These are phyloP conservation scores for Hermetia illucens DNA, from an alignment of 1,140 invertebrate genomes.

Conservation along the genomic window DNA sequence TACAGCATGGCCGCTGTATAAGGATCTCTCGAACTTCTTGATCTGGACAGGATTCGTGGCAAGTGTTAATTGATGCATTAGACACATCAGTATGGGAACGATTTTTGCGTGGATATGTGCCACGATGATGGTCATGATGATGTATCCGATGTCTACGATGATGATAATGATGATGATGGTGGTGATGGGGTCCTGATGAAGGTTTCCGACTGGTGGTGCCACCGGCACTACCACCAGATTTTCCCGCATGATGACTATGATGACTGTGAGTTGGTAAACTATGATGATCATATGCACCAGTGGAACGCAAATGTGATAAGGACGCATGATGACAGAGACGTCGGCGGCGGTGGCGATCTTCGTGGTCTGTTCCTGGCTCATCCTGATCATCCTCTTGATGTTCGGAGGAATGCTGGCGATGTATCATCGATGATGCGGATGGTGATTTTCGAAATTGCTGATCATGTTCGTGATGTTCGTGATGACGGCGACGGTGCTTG, in stretches of 20 bases:
- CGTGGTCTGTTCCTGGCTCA: no score
- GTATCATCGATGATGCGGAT: no score
- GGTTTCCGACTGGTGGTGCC: conserved; percentile 14
- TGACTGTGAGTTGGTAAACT: no score
- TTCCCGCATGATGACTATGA: not conserved
- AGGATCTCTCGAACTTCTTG: conserved; percentile 24
- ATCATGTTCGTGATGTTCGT: conserved; percentile 18
- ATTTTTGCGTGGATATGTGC: conserved; percentile 15
- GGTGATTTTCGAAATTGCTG: no score
- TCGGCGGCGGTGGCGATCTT: no score
- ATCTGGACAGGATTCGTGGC: conserved; percentile 21
- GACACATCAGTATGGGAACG: conserved; percentile 25
- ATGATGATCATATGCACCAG: no score
- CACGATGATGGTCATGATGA: conserved; percentile 1
- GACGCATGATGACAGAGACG: no score
- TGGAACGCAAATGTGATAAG: no score
- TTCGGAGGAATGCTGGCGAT: no score
- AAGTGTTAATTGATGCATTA: conserved; percentile 15
- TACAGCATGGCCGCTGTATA: conserved; percentile 19
- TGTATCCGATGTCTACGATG: not conserved
- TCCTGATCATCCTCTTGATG: no score
- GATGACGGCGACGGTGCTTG: conserved; percentile 11
- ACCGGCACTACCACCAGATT: conserved; percentile 8
- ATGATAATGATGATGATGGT: conserved; percentile 8
- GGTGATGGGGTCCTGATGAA: conserved; percentile 15